Evolutionary conservation across 2,113 vertebrate genomes (phyloP).

Genomic region (Daboia siamensis): DNA sequence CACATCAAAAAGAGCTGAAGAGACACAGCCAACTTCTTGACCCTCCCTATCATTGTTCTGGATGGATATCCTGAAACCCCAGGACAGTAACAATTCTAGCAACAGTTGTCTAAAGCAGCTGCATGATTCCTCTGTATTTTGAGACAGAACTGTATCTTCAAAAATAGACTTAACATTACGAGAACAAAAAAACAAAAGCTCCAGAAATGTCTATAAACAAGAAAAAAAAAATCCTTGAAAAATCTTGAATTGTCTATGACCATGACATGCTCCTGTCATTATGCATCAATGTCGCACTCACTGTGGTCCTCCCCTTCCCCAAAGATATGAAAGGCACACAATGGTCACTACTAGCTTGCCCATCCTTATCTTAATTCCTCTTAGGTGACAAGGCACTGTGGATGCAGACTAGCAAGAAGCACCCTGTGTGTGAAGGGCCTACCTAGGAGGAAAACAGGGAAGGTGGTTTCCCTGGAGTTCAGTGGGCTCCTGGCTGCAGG

Average conservation of each 20-base stretch:
- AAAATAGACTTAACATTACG: background rate
- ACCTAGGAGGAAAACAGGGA: background rate
- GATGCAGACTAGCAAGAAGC: background rate
- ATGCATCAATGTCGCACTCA: background rate
- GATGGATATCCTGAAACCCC: background rate
- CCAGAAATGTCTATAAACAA: background rate
- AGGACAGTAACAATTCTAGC: background rate
- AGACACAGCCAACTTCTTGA: background rate
- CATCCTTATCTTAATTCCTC: background rate
- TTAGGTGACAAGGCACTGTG: background rate
- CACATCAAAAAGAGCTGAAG: background rate
- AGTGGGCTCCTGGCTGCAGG: background rate
- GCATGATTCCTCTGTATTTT: background rate
- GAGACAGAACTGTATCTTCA: background rate
- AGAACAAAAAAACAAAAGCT: background rate
- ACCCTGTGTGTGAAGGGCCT: background rate
- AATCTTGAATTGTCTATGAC: background rate
- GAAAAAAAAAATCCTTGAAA: background rate
- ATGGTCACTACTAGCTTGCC: background rate
- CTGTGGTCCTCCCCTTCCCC: background rate
- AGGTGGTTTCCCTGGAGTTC: background rate
- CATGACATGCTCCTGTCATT: background rate
- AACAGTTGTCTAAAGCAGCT: background rate
- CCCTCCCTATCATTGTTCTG: background rate
- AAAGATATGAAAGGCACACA: background rate